These are phyloP conservation scores for Neolamprologus caudopunctatus DNA, from an alignment of 2,113 vertebrate genomes.

Conservation along the genomic window DNA sequence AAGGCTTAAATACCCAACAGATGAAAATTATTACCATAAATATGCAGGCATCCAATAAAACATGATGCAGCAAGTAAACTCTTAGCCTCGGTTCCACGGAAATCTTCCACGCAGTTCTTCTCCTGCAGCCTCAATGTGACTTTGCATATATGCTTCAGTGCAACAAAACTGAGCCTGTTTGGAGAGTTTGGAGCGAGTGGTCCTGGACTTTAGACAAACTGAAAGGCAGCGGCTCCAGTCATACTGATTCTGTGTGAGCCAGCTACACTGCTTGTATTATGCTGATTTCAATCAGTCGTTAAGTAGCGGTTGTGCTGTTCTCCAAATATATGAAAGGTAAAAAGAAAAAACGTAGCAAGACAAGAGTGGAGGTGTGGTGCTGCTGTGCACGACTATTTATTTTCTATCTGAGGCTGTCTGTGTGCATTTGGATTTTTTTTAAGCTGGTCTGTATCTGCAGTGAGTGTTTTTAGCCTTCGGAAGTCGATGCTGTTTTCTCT, in stretches of 20 bases:
- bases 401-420: neutral
- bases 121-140: neutral
- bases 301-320: neutral
- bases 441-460: neutral
- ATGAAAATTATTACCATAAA: neutral
- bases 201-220: neutral
- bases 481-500: constrained; percentile 30
- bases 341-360: neutral
- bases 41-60: neutral
- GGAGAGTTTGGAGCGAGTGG: neutral
- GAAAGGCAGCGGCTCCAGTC: neutral
- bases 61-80: neutral
- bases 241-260: neutral
- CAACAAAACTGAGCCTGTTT: neutral
- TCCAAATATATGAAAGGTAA: neutral
- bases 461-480: neutral
- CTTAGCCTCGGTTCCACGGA: neutral
- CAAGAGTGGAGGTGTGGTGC: neutral
- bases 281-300: neutral
- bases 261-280: neutral
- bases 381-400: neutral
- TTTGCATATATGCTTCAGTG: neutral
- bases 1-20: neutral
- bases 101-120: neutral
- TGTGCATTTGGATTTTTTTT: neutral